These are phyloP conservation scores for Penaeus chinensis DNA, from an alignment of 1,140 invertebrate species.

Conservation along the genomic window DNA sequence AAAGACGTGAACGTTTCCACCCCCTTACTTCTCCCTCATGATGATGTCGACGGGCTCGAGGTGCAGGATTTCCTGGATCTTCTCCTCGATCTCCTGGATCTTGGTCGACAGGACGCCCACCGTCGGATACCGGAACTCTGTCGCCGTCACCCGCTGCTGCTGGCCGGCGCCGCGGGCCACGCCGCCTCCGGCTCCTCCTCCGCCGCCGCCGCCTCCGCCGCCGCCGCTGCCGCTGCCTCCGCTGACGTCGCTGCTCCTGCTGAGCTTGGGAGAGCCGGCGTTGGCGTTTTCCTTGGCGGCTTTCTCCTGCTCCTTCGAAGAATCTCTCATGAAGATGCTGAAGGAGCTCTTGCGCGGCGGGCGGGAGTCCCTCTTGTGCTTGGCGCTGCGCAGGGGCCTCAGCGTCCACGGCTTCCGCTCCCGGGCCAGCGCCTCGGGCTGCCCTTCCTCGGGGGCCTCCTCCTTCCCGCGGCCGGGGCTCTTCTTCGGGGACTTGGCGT, in stretches of 20 bases:
- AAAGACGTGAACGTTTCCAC: too few species aligned
- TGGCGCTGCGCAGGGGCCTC: constrained; percentile 32
- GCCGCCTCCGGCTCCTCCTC: too few species aligned
- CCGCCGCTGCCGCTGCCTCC: too few species aligned
- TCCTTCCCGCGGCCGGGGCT: constrained; percentile 17
- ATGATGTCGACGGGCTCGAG: constrained; percentile 38
- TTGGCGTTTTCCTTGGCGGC: constrained; percentile 11
- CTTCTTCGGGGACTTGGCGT: constrained; percentile 14
- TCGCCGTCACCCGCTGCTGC: neutral
- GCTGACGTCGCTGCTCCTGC: too few species aligned
- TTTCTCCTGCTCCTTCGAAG: constrained; percentile 27
- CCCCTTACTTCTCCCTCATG: constrained; percentile 39
- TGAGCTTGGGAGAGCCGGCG: neutral
- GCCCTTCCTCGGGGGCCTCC: neutral
- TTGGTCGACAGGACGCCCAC: constrained; percentile 40
- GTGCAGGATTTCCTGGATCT: constrained; percentile 45
- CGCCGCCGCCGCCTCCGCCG: too few species aligned
- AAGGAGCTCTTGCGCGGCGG: constrained; percentile 35
- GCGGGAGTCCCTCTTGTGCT: constrained; percentile 35
- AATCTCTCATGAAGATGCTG: constrained; percentile 28
- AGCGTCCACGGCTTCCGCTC: constrained; percentile 32
- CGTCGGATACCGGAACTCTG: constrained; percentile 18
- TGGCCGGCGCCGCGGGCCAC: neutral
- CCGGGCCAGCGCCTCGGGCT: neutral
- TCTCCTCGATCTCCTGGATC: constrained; percentile 39